Conservation (phyloP, 1,140 invertebrate species). For the Bombyx mori region DNA sequence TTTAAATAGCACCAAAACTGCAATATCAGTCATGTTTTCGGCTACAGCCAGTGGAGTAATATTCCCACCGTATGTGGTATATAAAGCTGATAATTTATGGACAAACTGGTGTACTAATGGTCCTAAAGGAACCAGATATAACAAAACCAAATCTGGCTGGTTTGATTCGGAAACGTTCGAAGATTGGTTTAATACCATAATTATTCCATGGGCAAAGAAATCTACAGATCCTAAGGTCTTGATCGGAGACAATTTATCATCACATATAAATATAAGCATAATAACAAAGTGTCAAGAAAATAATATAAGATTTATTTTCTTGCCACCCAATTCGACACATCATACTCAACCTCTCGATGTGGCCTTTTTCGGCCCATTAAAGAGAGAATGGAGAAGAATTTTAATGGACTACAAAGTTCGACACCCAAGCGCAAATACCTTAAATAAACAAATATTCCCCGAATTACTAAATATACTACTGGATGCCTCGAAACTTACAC, state of each 20-base stretch:
- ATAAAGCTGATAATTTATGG: constrained; percentile 8
- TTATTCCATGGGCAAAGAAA: constrained; percentile 4
- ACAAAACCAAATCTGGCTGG: constrained; percentile 5
- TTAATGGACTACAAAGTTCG: constrained; percentile 1
- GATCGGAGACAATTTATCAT: constrained; percentile 5
- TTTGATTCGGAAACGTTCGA: constrained; percentile 1
- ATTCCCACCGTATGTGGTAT: constrained; percentile 6
- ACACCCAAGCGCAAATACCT: constrained; percentile 1
- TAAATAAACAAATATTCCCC: background rate
- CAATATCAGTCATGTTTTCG: constrained; percentile 5
- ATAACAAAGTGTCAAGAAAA: constrained; percentile 1
- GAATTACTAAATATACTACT: constrained; percentile 1
- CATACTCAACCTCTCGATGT: constrained; percentile 12
- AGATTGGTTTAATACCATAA: constrained; percentile 6
- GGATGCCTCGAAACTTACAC: background rate
- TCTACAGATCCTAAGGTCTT: background rate
- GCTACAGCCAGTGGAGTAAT: constrained; percentile 1
- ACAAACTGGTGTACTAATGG: constrained; percentile 4
- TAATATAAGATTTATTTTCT: constrained; percentile 6
- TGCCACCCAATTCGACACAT: constrained; percentile 4
- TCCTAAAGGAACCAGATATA: constrained; percentile 1
- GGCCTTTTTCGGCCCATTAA: constrained; percentile 10
- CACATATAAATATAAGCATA: constrained; percentile 3
- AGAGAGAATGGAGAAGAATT: constrained; percentile 10
- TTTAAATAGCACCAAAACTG: constrained; percentile 4